These are phyloP conservation scores for Aptenodytes patagonicus DNA, from an alignment of 2,113 vertebrate genomes.

Conservation along the genomic window DNA sequence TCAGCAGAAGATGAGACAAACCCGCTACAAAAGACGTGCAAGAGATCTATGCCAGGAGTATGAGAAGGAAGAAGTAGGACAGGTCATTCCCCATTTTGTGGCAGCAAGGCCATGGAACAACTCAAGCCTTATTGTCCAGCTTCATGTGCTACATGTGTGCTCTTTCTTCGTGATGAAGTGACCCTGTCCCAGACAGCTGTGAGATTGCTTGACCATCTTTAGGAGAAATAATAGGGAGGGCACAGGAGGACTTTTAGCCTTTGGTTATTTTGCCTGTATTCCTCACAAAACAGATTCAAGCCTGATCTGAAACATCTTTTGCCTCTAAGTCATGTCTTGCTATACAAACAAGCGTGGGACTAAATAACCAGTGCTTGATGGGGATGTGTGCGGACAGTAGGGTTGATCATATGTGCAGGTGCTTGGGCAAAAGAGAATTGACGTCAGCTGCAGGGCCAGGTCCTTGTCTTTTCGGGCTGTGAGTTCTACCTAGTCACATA, in stretches of 20 bases:
- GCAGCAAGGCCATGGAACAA: not conserved
- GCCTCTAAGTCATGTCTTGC: not conserved
- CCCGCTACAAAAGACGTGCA: not conserved
- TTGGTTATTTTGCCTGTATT: not conserved
- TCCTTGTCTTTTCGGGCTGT: not conserved
- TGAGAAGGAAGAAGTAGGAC: not conserved
- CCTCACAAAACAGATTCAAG: not conserved
- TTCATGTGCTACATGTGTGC: not conserved
- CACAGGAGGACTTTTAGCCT: not conserved
- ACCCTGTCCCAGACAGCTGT: not conserved
- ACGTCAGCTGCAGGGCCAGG: not conserved
- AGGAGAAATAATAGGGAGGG: not conserved
- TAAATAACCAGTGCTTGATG: not conserved
- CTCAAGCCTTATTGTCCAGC: not conserved
- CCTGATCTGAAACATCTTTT: not conserved
- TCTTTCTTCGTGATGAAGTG: accelerated
- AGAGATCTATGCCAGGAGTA: not conserved
- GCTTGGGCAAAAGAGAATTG: not conserved
- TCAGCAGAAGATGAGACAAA: not conserved
- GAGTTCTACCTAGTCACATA: not conserved
- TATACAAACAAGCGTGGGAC: not conserved
- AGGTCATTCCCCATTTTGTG: not conserved
- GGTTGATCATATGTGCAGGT: not conserved
- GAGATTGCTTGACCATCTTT: not conserved
- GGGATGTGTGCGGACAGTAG: too few relatives aligned